Conservation (phyloP, 2,888 invertebrate genomes). For the Hoplodrina ambigua region DNA sequence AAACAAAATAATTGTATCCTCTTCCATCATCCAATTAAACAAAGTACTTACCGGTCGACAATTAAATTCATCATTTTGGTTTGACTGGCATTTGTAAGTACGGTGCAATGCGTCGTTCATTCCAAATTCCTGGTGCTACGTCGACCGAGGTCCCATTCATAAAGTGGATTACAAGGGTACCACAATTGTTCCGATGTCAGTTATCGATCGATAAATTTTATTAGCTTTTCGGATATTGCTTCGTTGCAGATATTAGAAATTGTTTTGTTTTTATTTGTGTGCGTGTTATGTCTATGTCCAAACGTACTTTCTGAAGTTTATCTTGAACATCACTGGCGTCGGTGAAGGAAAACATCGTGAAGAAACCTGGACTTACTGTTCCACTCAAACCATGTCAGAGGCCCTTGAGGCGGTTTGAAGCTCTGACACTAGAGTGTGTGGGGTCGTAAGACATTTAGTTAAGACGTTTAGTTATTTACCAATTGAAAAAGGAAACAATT, state of each 20-base stretch:
- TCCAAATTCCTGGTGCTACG: slow-evolving; percentile 40
- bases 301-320: too few relatives aligned
- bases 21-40: neutral
- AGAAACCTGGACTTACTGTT: too few relatives aligned
- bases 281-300: neutral
- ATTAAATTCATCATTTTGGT: slow-evolving; percentile 44
- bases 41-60: slow-evolving; percentile 2
- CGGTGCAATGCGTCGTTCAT: slow-evolving; percentile 53
- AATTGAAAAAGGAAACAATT: neutral
- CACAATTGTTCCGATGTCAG: slow-evolving; percentile 63
- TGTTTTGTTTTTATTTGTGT: slow-evolving; percentile 32
- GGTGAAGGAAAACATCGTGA: too few relatives aligned
- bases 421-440: too few relatives aligned
- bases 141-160: slow-evolving; percentile 55
- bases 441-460: too few relatives aligned
- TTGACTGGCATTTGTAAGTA: slow-evolving; percentile 45
- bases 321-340: too few relatives aligned
- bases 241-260: slow-evolving; percentile 22
- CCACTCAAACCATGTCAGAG: too few relatives aligned
- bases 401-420: too few relatives aligned
- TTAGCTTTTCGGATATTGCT: slow-evolving; percentile 48
- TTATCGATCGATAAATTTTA: slow-evolving; percentile 58
- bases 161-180: slow-evolving; percentile 56
- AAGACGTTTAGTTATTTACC: too few relatives aligned
- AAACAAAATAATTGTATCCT: neutral